Percentiles rank a stretch among this genome's conserved stretches.
Conservation (phyloP, 2,888 invertebrate species). For the Diarsia brunnea region DNA sequence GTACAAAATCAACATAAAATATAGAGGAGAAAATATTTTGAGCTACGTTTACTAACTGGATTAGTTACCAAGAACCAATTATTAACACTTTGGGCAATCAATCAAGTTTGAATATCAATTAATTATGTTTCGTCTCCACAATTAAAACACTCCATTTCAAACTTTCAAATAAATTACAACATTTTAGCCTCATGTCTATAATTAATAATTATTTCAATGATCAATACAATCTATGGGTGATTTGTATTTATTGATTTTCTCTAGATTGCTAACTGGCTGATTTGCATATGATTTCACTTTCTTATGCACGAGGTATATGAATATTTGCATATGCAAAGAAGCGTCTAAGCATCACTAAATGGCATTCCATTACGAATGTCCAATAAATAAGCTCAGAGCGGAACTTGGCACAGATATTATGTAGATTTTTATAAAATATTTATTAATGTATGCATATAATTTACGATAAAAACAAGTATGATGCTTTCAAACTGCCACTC, state of each 20-base stretch:
- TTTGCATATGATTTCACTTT: slow-evolving; percentile 67
- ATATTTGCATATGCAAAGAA: slow-evolving; percentile 56
- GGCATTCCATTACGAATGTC: slow-evolving; percentile 11
- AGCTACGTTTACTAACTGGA: neutral
- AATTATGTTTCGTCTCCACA: neutral
- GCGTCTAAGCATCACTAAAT: slow-evolving; percentile 40
- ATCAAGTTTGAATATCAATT: slow-evolving; percentile 6
- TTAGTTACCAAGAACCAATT: neutral
- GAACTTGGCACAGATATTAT: neutral
- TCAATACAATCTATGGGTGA: slow-evolving; percentile 27
- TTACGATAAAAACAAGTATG: neutral
- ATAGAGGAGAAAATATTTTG: neutral
- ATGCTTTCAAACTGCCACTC: slow-evolving; percentile 1
- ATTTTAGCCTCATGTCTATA: neutral
- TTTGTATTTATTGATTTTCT: slow-evolving; percentile 59
- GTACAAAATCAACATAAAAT: slow-evolving; percentile 1
- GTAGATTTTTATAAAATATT: neutral
- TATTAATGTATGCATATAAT: neutral
- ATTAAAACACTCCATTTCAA: neutral
- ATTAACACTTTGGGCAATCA: slow-evolving; percentile 10
- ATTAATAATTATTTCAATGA: slow-evolving; percentile 24
- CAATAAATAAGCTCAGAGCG: slow-evolving; percentile 37
- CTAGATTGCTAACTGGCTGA: slow-evolving; percentile 35
- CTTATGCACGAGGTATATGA: slow-evolving; percentile 40
- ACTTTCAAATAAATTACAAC: slow-evolving; percentile 32